phyloP scores from a whole-genome alignment of 2,113 vertebrate species.

The Nerophis ophidion region DNA sequence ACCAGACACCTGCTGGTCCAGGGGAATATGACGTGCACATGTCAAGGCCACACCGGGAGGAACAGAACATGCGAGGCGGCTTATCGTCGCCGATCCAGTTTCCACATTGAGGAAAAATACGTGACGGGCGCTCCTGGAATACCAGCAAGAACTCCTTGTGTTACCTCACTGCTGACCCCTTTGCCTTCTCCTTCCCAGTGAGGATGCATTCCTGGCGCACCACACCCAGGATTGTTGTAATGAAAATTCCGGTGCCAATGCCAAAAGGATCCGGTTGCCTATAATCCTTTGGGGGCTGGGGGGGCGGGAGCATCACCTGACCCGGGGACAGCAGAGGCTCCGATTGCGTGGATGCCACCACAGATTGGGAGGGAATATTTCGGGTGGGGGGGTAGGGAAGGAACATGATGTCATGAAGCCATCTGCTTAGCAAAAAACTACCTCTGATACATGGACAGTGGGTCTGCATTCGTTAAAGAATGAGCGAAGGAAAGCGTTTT shows the following conservation, averaged over 20 bases:
- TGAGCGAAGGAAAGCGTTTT: too few species aligned
- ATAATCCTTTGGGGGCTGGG: constrained; percentile 73
- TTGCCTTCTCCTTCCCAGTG: constrained; percentile 48
- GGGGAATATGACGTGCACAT: constrained; percentile 3
- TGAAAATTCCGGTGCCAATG: constrained; percentile 85
- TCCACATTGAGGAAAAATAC: too few species aligned
- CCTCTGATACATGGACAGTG: too few species aligned
- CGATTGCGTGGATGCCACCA: constrained; percentile 46
- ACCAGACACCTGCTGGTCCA: constrained; percentile 31
- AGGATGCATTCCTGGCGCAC: constrained; percentile 77
- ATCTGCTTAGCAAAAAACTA: constrained; percentile 6
- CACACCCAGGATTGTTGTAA: constrained; percentile 92
- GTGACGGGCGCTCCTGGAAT: too few species aligned
- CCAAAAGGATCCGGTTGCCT: constrained; percentile 85
- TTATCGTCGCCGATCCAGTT: too few species aligned
- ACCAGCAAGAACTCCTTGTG: not conserved
- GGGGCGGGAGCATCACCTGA: constrained; percentile 72
- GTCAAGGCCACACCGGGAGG: constrained; percentile 5
- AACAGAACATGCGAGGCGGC: not conserved
- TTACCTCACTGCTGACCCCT: not conserved
- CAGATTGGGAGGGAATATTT: not conserved
- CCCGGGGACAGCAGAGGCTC: constrained; percentile 67
- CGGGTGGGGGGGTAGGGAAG: not conserved
- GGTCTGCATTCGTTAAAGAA: too few species aligned
- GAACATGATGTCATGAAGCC: not conserved